A percentile compares a stretch with the other conserved stretches of the same genome.
Evolutionary conservation across 2,797 vertebrate species (phyloP).

Genomic region (Gila robusta): DNA sequence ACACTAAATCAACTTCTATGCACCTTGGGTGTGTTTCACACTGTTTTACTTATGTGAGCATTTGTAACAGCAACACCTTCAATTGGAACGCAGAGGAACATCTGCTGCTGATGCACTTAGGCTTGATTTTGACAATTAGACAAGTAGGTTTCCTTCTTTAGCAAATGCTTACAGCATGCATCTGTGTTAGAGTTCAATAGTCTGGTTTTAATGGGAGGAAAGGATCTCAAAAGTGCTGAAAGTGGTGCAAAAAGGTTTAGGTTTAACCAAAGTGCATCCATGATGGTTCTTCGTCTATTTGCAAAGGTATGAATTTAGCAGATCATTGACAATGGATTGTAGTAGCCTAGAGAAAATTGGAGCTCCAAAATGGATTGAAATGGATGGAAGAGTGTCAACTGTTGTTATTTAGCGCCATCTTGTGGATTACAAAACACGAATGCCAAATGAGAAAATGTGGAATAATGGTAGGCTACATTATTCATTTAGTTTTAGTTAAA

Average conservation of each 20-base stretch:
- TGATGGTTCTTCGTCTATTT: background rate
- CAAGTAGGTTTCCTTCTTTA: background rate
- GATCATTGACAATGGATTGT: background rate
- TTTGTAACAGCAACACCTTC: conserved; percentile 32
- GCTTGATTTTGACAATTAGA: conserved; percentile 32
- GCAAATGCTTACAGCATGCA: background rate
- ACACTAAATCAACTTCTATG: conserved; percentile 40
- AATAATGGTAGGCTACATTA: background rate
- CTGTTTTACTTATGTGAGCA: conserved; percentile 42
- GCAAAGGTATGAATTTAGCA: background rate
- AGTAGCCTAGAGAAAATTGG: background rate
- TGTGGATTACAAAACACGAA: background rate
- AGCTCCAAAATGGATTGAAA: background rate
- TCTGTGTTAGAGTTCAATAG: background rate
- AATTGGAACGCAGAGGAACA: conserved; percentile 40
- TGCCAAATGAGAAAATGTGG: background rate
- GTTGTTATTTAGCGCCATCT: conserved; percentile 34
- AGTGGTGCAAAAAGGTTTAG: background rate
- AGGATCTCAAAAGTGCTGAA: background rate
- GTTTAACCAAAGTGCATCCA: background rate
- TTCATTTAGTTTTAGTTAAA: too few relatives aligned
- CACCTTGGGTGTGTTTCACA: conserved; percentile 41
- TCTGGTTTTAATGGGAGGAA: background rate
- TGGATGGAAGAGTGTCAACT: background rate
- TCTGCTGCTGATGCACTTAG: conserved; percentile 44